Conservation (phyloP, 1,140 invertebrate genomes). For the Telenomus remus region DNA sequence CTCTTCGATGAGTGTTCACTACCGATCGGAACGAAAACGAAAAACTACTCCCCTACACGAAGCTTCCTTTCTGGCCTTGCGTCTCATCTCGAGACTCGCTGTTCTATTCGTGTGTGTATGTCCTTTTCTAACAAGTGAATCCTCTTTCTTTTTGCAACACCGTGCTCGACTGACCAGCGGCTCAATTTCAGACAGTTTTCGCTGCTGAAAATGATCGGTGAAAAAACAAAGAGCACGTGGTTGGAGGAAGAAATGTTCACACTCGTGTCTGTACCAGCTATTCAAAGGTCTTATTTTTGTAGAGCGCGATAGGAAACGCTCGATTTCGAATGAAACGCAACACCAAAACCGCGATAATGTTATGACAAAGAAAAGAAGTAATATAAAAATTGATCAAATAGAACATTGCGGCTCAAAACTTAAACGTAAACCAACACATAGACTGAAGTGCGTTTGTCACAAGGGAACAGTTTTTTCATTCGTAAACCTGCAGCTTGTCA, state of each 20-base stretch:
- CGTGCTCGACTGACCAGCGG: background rate
- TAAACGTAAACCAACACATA: constrained; percentile 32
- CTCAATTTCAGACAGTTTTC: background rate
- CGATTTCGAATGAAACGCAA: constrained; percentile 48
- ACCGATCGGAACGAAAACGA: constrained; percentile 18
- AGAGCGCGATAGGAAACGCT: constrained; percentile 24
- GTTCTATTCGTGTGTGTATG: constrained; percentile 34
- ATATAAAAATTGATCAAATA: constrained; percentile 6
- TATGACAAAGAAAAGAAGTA: background rate
- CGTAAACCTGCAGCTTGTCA: constrained; percentile 37
- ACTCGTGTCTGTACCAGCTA: background rate
- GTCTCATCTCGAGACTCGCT: constrained; percentile 51
- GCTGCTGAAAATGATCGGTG: background rate
- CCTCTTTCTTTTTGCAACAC: no score
- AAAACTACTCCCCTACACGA: constrained; percentile 6
- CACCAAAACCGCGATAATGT: constrained; percentile 34
- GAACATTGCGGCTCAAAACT: constrained; percentile 36
- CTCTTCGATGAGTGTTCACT: constrained; percentile 40
- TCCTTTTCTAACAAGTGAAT: constrained; percentile 2
- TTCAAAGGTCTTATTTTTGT: constrained; percentile 37
- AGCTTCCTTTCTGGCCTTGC: constrained; percentile 54
- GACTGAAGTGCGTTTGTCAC: constrained; percentile 52
- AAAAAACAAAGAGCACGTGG: background rate
- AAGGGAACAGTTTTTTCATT: constrained; percentile 53
- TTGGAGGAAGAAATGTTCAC: background rate